Base-by-base conservation (phyloP, 2,888 invertebrate species). In the Drosophila kanekoi region DNA sequence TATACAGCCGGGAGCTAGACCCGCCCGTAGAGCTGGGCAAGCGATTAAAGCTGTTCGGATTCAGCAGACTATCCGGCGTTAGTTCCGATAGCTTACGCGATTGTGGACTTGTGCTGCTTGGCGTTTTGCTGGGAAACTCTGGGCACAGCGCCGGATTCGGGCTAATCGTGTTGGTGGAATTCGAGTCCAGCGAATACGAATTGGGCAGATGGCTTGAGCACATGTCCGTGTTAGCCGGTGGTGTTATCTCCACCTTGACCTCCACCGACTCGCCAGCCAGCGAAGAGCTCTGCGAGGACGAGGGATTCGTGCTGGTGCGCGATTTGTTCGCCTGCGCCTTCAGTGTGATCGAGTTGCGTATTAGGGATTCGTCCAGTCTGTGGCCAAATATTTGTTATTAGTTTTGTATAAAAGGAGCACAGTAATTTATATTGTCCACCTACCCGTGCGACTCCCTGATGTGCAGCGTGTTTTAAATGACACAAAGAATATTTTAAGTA, bases 401-500 rank as follows among this genome's bases (percentile, higher is more conserved):
- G 8, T 1, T 4, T 52, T 37, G 52, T 9, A 11, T 10, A 4
- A 9, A 11, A 4, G 1, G 13, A 8, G 14, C 4, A 16, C 3
- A 1, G 2, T 9, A 20, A 9, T 6, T 3, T 1, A 11, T 8
- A 1, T 35, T 6, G 13, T 33, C 43, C 28, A 93, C 95, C 93
- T 93, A 95, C 95, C 95, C 94, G 89, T 95, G 95, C 72, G 94
- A 94, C 86, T 95, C 95, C 81, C 95, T 95, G 83, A 18, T 54
- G 32, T 32, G 45, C 14, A 38, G 47, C 58, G 20, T 43, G 18
- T 43, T 13, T 38, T 18, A 1, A 72, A 37, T 20, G 13, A 53
- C 33, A 44, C 6, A 44, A 32, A 43, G 16, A 14, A 32, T 14
- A 1, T 28, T 11, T 62, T 6, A 11, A 10, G 14, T 2, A 45